phyloP scores from a whole-genome alignment of 1,140 invertebrate species.

The Cotesia chilonis region DNA sequence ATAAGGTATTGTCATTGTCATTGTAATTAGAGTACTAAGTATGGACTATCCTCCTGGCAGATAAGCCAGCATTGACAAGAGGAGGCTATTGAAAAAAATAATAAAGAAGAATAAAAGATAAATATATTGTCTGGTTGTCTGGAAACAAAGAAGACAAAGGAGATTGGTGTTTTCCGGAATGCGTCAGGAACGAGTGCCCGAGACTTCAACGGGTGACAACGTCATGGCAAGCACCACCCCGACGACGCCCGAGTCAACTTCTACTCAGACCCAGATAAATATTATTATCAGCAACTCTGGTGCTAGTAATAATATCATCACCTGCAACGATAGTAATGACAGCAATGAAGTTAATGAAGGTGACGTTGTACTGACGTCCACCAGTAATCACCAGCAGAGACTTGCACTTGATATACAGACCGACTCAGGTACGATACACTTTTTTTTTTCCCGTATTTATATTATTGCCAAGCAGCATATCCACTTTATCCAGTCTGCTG shows the following conservation, averaged over 20 bases:
- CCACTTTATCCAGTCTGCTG: too few species aligned
- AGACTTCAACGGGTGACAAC: slow-evolving; percentile 45
- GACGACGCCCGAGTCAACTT: slow-evolving; percentile 40
- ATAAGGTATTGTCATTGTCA: too few species aligned
- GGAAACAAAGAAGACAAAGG: slow-evolving; percentile 10
- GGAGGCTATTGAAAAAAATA: background rate
- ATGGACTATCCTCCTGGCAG: too few species aligned
- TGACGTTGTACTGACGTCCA: slow-evolving; percentile 32
- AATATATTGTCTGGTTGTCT: background rate
- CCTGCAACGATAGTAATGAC: background rate
- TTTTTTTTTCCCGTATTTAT: too few species aligned
- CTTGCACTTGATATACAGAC: slow-evolving; percentile 22
- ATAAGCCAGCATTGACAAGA: background rate
- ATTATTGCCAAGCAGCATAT: too few species aligned
- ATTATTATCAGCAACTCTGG: slow-evolving; percentile 41
- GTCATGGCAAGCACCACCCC: slow-evolving; percentile 40
- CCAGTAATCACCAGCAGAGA: slow-evolving; percentile 10
- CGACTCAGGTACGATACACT: slow-evolving; percentile 17
- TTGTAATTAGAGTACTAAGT: too few species aligned
- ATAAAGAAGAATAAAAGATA: background rate
- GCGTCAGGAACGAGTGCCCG: slow-evolving; percentile 59
- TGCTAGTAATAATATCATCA: background rate
- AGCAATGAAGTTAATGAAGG: slow-evolving; percentile 10
- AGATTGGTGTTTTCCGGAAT: slow-evolving; percentile 45
- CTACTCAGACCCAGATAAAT: slow-evolving; percentile 7